These are phyloP conservation scores for Andrena bucephala DNA, from an alignment of 2,888 invertebrate species.

Conservation along the genomic window DNA sequence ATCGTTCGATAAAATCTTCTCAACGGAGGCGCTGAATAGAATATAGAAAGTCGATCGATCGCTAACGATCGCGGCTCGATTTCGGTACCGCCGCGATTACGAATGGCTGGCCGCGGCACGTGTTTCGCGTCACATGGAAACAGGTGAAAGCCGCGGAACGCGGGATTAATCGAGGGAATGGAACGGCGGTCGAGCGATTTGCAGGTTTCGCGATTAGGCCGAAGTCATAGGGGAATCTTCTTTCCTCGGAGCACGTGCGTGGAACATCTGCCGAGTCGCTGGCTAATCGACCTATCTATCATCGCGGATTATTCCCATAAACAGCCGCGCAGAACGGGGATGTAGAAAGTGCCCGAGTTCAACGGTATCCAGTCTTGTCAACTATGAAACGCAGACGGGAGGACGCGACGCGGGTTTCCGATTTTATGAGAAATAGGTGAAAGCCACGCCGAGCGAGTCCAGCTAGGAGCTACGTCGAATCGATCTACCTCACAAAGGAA, in stretches of 20 bases:
- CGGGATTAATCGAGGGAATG: slow-evolving; percentile 53
- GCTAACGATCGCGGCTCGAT: slow-evolving; percentile 47
- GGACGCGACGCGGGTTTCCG: slow-evolving; percentile 16
- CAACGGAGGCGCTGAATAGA: no score
- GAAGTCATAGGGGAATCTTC: slow-evolving; percentile 3
- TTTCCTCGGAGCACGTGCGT: slow-evolving; percentile 4
- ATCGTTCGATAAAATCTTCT: no score
- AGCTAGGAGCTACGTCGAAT: slow-evolving; percentile 29
- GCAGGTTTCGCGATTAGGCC: slow-evolving; percentile 29
- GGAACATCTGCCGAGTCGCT: slow-evolving; percentile 27
- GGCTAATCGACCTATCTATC: slow-evolving; percentile 43
- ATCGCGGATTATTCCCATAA: slow-evolving; percentile 34
- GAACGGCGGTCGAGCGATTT: slow-evolving; percentile 33
- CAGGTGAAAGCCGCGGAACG: slow-evolving; percentile 58
- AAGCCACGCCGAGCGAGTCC: slow-evolving; percentile 41
- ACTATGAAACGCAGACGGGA: slow-evolving; percentile 14
- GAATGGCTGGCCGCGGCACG: slow-evolving; percentile 50
- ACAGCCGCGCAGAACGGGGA: slow-evolving; percentile 16
- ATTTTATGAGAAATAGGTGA: slow-evolving; percentile 67
- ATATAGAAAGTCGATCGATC: slow-evolving; percentile 58
- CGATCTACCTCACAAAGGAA: slow-evolving; percentile 41
- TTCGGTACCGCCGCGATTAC: slow-evolving; percentile 52
- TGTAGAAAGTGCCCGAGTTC: slow-evolving; percentile 6
- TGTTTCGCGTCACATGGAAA: slow-evolving; percentile 58
- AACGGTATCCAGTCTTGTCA: slow-evolving; percentile 22